These are phyloP conservation scores for Meles meles DNA, from an alignment of 2,113 vertebrate species.

Conservation along the genomic window DNA sequence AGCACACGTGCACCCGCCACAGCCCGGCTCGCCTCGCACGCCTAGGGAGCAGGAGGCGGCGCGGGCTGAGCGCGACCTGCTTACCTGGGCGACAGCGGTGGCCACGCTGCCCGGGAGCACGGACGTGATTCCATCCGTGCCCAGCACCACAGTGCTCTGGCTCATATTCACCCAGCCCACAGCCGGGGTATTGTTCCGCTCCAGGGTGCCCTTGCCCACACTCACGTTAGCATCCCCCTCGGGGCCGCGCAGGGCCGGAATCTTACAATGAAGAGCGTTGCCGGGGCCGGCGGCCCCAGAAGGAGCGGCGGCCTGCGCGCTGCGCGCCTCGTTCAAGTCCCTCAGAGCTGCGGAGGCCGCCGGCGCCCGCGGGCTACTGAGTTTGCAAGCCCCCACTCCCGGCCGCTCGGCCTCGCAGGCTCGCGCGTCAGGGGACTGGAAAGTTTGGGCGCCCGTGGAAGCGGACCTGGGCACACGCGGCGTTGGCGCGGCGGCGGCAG, in stretches of 20 bases:
- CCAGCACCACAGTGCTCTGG: slow-evolving; percentile 96
- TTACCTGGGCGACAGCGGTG: slow-evolving; percentile 84
- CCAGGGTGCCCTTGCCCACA: slow-evolving; percentile 86
- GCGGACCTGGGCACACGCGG: slow-evolving; percentile 75
- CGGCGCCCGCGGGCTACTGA: slow-evolving; percentile 72
- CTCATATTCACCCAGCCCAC: slow-evolving; percentile 92
- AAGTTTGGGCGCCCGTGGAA: slow-evolving; percentile 85
- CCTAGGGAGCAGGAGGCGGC: slow-evolving; percentile 13
- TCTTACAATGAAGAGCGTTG: slow-evolving; percentile 83
- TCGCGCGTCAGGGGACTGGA: slow-evolving; percentile 83
- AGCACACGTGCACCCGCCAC: slow-evolving; percentile 73
- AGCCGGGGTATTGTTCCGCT: slow-evolving; percentile 88
- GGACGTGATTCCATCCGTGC: slow-evolving; percentile 93
- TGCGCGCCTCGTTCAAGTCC: slow-evolving; percentile 82
- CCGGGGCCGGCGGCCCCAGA: slow-evolving; percentile 58
- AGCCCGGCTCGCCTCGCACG: not conserved
- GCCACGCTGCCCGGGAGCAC: slow-evolving; percentile 87
- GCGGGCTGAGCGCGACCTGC: slow-evolving; percentile 62
- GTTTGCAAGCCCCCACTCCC: slow-evolving; percentile 90
- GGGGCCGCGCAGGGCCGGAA: slow-evolving; percentile 82
- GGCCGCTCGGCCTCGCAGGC: slow-evolving; percentile 84
- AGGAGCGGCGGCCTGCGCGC: slow-evolving; percentile 59
- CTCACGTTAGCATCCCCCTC: slow-evolving; percentile 77
- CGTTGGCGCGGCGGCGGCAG: slow-evolving; percentile 70
- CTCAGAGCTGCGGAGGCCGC: slow-evolving; percentile 81